phyloP scores from a whole-genome alignment of 2,113 vertebrate genomes.

The Lycaon pictus region DNA sequence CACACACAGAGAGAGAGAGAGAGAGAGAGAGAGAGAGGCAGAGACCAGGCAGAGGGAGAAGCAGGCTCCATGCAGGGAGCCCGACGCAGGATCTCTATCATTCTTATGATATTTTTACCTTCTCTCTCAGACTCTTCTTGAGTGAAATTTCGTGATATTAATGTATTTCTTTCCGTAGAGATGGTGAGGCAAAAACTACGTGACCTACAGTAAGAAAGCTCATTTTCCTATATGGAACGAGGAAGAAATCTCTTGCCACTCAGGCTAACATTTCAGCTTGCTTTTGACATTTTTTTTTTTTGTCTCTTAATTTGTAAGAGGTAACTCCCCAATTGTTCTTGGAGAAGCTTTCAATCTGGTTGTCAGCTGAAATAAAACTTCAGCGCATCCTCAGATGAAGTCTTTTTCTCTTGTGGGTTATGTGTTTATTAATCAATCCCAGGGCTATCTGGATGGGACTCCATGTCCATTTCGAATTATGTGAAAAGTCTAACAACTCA shows the following conservation, averaged over 20 bases:
- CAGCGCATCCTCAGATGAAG: slow-evolving; percentile 46
- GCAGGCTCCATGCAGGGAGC: no score
- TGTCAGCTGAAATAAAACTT: slow-evolving; percentile 72
- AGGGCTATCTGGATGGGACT: slow-evolving; percentile 37
- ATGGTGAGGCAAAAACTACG: neutral
- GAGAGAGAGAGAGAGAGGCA: no score
- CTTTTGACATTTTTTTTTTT: slow-evolving; percentile 53
- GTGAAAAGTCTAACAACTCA: slow-evolving; percentile 56
- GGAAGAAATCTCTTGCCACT: slow-evolving; percentile 61
- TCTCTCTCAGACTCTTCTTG: neutral
- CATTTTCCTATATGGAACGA: neutral
- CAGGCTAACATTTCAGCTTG: slow-evolving; percentile 52
- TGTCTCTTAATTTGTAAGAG: slow-evolving; percentile 72
- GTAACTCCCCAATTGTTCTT: slow-evolving; percentile 71
- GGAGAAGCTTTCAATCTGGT: slow-evolving; percentile 54
- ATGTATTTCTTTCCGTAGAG: neutral
- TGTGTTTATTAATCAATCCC: slow-evolving; percentile 20
- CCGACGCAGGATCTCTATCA: neutral
- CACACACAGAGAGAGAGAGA: no score
- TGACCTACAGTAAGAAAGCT: neutral
- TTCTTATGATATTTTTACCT: slow-evolving; percentile 11
- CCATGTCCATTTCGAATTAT: slow-evolving; percentile 47
- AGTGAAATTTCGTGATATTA: neutral
- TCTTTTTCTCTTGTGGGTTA: slow-evolving; percentile 32
- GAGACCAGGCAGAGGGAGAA: no score